Conservation (phyloP, 2,888 invertebrate species). For the Candidula unifasciata region DNA sequence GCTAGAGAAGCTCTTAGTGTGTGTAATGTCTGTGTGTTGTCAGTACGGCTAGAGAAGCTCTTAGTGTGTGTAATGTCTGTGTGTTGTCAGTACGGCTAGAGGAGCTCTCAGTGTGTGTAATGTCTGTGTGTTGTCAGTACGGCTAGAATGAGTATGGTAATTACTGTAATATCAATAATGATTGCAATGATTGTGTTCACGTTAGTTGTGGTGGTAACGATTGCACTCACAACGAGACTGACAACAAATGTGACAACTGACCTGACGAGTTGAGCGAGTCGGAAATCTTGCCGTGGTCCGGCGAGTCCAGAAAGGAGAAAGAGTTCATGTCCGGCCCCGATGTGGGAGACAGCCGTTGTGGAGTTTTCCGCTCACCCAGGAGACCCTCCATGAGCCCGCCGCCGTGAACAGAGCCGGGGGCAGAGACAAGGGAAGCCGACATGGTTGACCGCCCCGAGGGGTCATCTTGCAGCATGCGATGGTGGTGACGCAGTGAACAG, state of each 20-base stretch:
- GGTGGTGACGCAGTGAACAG: slow-evolving; percentile 53
- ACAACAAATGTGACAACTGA: background rate
- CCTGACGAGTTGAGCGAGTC: slow-evolving; percentile 40
- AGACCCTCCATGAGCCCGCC: slow-evolving; percentile 29
- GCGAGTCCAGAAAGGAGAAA: slow-evolving; percentile 39
- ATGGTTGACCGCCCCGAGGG: slow-evolving; percentile 3
- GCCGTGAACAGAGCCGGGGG: background rate
- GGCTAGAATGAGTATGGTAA: too few species aligned
- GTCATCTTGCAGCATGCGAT: slow-evolving; percentile 49
- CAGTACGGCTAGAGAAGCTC: too few species aligned
- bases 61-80: too few species aligned
- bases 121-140: too few species aligned
- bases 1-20: too few species aligned
- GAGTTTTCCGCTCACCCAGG: slow-evolving; percentile 33
- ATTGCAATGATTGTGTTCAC: too few species aligned
- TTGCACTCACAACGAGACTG: too few species aligned
- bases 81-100: too few species aligned
- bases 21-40: too few species aligned
- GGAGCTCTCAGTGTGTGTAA: too few species aligned
- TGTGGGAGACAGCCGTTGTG: slow-evolving; percentile 32
- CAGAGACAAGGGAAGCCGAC: background rate
- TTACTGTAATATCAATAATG: too few species aligned
- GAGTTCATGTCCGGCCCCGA: slow-evolving; percentile 24
- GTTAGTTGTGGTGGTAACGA: too few species aligned
- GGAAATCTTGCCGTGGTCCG: slow-evolving; percentile 31